Percentiles rank a stretch among this genome's conserved stretches.
Evolutionary conservation across 2,113 vertebrate genomes (phyloP).

Genomic region (Colaptes auratus): DNA sequence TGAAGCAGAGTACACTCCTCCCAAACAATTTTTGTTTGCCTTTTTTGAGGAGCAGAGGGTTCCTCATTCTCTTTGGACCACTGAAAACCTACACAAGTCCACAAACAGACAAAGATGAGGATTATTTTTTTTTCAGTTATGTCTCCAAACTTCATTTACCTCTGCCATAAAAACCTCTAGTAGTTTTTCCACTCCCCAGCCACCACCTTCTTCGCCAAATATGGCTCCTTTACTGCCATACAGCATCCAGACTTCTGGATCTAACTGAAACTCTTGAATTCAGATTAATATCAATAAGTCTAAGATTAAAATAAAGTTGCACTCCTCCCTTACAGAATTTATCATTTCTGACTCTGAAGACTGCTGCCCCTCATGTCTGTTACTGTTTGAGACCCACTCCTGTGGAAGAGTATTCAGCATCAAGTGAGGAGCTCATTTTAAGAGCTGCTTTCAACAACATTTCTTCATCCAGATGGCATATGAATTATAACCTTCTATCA

Average conservation of each 20-base stretch:
- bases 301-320: background rate
- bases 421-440: constrained; percentile 24
- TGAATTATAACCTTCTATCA: constrained; percentile 44
- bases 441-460: constrained; percentile 8
- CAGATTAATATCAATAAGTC: background rate
- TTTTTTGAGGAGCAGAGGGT: background rate
- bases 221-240: background rate
- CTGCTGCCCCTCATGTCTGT: background rate
- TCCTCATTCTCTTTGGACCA: background rate
- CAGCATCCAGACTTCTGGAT: background rate
- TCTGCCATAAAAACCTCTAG: background rate
- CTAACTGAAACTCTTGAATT: background rate
- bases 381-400: background rate
- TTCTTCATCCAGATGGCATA: constrained; percentile 1
- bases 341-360: background rate
- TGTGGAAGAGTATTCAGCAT: constrained; percentile 12
- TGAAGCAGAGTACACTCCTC: background rate
- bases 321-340: background rate
- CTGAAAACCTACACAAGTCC: background rate
- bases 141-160: background rate
- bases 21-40: background rate
- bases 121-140: background rate
- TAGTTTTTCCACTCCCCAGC: background rate
- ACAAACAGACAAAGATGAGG: background rate
- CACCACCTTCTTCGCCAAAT: background rate